Evolutionary conservation across 1,140 invertebrate species (phyloP), one percentile per base, ranked within the genome.

Genomic region (Hypothenemus hampei): DNA sequence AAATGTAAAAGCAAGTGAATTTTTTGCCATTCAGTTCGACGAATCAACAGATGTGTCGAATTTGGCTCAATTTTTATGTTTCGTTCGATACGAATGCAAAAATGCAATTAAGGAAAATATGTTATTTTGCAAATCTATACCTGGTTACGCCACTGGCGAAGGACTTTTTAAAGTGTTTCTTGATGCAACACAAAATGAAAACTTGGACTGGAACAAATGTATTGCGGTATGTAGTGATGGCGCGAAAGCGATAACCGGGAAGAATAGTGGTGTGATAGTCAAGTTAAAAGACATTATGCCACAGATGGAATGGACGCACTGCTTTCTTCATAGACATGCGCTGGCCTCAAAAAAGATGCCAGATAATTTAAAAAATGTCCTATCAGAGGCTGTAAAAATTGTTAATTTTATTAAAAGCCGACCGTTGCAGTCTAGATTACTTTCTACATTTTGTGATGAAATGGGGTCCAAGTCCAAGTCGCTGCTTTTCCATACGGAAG

Each of bases 221-320:
- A 62, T 62, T 41, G 63, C 63, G 58, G 65, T 67, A 65, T 70
- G 67, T 46, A 70, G 64, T 50, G 70, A 71, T 47, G 65, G 64
- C 47, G 65, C 66, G 41, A 67, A 65, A 66, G 62, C 68, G 18
- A 71, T 71, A 65, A 63, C 64, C 40, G 63, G 68, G 39, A 57
- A 43, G 46, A 63, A 64, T 41, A 69, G 60, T 51, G 66, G 67
- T 55, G 60, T 70, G 57, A 57, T 67, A 54, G 48, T 55, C 23
- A 60, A 55, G 26, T 51, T 65, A 31, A 66, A 65, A 61, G 13
- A 59, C 56, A 48, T 24, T 0, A 64, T 63, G 44, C 66, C 62
- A 61, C 63, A 65, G 39, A 56, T 56, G 44, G 64, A 26, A 39
- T 61, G 58, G 58, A 46, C 56, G 36, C 65, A 71, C 53, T 67